These are phyloP conservation scores for Scolopax bukidnonensis DNA, from an alignment of 2,797 vertebrate species.

Conservation along the genomic window DNA sequence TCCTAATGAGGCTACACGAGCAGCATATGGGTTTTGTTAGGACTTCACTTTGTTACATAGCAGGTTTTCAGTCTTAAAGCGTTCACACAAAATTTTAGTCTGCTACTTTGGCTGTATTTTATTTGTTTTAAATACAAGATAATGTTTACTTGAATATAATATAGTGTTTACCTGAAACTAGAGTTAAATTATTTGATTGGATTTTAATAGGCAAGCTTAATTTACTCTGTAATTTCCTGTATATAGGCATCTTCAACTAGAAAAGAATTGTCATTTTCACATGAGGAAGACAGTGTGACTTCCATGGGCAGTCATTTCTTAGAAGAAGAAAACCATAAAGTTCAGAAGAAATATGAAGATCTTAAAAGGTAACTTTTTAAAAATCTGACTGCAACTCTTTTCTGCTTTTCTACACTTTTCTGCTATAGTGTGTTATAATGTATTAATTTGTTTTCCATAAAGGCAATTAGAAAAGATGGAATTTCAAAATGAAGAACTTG, in stretches of 20 bases:
- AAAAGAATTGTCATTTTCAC: neutral
- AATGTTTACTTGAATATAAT: neutral
- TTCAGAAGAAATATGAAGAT: slow-evolving; percentile 79
- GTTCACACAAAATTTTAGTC: neutral
- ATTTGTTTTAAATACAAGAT: neutral
- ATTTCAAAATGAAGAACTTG: slow-evolving; percentile 84
- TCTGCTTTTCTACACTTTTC: neutral
- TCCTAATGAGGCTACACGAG: neutral
- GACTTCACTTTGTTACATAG: neutral
- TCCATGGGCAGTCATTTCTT: slow-evolving; percentile 75
- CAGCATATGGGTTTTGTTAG: neutral
- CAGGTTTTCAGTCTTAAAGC: neutral
- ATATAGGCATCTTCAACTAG: neutral
- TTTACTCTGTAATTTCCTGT: neutral
- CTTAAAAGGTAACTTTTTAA: slow-evolving; percentile 80
- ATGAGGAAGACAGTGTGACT: slow-evolving; percentile 74
- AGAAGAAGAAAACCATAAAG: slow-evolving; percentile 78
- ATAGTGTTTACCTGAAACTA: neutral
- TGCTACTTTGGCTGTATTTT: neutral
- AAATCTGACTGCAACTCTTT: neutral
- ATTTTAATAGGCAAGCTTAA: neutral
- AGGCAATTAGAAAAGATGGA: slow-evolving; percentile 83
- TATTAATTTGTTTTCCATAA: slow-evolving; percentile 36
- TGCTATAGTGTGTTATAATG: neutral
- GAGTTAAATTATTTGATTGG: neutral